Conservation (phyloP, 37 sponge, comb jelly and placozoan species). For the Spongilla lacustris region DNA sequence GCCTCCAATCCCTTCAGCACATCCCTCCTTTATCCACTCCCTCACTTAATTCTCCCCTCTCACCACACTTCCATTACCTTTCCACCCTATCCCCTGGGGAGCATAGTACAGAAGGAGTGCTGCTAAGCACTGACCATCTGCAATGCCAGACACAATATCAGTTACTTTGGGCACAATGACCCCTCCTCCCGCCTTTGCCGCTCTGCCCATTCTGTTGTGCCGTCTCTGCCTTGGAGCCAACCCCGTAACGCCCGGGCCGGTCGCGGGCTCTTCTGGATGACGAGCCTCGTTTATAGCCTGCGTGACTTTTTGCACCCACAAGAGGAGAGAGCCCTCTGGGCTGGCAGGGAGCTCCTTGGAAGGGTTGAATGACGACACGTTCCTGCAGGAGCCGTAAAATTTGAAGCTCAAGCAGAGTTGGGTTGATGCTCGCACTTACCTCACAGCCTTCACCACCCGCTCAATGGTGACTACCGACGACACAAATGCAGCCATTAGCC, state of each 20-base stretch:
- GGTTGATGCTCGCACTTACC: conserved; percentile 27
- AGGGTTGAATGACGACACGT: conserved; percentile 35
- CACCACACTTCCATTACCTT: conserved; percentile 11
- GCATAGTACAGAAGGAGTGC: conserved; percentile 40
- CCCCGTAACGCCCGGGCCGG: too few species aligned
- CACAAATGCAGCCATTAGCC: conserved; percentile 65
- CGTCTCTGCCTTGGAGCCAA: conserved; percentile 24
- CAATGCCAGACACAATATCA: background rate
- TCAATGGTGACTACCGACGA: conserved; percentile 41
- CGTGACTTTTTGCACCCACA: conserved; percentile 81
- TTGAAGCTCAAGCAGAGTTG: too few species aligned
- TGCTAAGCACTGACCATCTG: conserved; percentile 53
- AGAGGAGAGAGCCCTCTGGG: conserved; percentile 59
- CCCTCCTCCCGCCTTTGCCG: background rate
- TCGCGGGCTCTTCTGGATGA: too few species aligned
- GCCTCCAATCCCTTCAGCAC: too few species aligned
- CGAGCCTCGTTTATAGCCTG: too few species aligned
- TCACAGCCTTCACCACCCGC: conserved; percentile 62
- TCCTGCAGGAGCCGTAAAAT: conserved; percentile 1
- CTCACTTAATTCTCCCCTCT: too few species aligned
- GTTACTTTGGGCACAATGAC: background rate
- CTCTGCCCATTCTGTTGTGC: background rate
- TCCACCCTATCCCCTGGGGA: conserved; percentile 4
- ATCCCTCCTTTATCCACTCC: too few species aligned
- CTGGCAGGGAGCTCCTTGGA: conserved; percentile 69